Conservation (phyloP, 1,140 invertebrate genomes). For the Agrypnia vestita region DNA sequence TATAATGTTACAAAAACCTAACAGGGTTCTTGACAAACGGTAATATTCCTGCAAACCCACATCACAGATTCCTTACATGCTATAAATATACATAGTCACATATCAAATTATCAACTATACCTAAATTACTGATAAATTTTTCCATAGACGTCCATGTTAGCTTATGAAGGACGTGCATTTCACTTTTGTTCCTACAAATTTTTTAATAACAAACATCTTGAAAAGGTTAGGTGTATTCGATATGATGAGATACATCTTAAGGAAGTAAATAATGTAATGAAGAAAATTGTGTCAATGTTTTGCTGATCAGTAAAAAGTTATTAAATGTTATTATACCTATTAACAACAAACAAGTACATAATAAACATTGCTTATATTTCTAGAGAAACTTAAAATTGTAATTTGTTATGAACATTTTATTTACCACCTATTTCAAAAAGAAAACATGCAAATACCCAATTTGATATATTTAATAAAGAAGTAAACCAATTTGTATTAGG, state of each 20-base stretch:
- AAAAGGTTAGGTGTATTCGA: too few species aligned
- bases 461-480: too few species aligned
- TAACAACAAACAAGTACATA: too few species aligned
- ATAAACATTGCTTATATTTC: neutral
- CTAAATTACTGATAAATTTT: conserved; percentile 15
- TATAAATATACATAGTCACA: conserved; percentile 13
- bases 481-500: neutral
- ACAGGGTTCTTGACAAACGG: conserved; percentile 14
- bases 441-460: neutral
- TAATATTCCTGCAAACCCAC: conserved; percentile 14
- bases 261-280: too few species aligned
- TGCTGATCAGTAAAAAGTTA: too few species aligned
- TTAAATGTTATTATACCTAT: too few species aligned
- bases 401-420: neutral
- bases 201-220: too few species aligned
- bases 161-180: too few species aligned
- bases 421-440: neutral
- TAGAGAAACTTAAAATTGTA: neutral
- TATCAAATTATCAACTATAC: neutral
- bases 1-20: conserved; percentile 36
- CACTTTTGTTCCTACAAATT: too few species aligned
- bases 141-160: too few species aligned
- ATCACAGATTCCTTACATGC: conserved; percentile 17
- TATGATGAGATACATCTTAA: too few species aligned
- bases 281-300: too few species aligned